A percentile compares a stretch with the other conserved stretches of the same genome.
Evolutionary conservation across 1,140 invertebrate species (phyloP).

Genomic region (Drosophila nannoptera): DNA sequence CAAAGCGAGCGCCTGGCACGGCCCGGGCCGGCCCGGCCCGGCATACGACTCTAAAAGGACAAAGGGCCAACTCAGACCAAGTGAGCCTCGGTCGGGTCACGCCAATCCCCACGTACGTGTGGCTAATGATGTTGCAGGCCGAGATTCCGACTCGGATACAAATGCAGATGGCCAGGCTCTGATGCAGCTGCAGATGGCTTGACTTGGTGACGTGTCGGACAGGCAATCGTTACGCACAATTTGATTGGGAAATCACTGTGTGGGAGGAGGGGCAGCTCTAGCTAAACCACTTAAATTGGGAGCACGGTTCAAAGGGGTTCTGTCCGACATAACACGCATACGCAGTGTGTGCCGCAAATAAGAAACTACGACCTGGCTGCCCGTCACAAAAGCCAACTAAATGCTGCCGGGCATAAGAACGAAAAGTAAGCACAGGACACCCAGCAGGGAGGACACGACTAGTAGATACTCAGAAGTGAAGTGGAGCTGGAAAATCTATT

Average conservation of each 20-base stretch:
- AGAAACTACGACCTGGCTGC: conserved; percentile 19
- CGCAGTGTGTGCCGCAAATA: conserved; percentile 37
- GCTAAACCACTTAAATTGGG: conserved; percentile 34
- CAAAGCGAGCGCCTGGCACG: too few relatives aligned
- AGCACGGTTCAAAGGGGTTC: not conserved
- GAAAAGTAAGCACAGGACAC: not conserved
- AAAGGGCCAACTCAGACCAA: not conserved
- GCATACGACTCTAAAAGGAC: too few relatives aligned
- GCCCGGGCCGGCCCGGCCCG: not conserved
- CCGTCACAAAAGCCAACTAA: conserved; percentile 20
- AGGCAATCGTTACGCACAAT: conserved; percentile 46
- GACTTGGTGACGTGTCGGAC: conserved; percentile 33
- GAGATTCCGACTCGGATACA: conserved; percentile 8
- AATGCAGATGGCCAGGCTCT: not conserved
- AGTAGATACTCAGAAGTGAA: too few relatives aligned
- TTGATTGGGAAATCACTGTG: conserved; percentile 53
- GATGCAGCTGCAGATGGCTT: conserved; percentile 1
- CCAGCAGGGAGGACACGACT: too few relatives aligned
- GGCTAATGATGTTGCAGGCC: conserved; percentile 60
- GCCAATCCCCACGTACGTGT: conserved; percentile 57
- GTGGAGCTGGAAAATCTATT: too few relatives aligned
- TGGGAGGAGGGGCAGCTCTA: not conserved
- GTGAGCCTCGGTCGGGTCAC: conserved; percentile 48
- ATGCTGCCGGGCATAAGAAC: not conserved
- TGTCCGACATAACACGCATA: conserved; percentile 39